phyloP scores from a whole-genome alignment of 2,113 vertebrate species.

The Grallaria varia region DNA sequence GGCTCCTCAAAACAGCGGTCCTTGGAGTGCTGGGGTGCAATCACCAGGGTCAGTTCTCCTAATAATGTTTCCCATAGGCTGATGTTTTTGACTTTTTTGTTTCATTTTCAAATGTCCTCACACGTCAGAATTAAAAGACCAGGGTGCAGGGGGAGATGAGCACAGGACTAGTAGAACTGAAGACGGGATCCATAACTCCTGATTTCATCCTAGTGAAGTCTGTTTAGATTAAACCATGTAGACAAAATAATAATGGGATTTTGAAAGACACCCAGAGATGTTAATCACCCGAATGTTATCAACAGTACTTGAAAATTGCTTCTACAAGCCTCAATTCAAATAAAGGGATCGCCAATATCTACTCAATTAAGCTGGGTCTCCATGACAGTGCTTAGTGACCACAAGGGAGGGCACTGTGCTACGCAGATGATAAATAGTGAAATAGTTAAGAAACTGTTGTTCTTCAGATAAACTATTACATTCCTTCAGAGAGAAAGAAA shows the following conservation, averaged over 20 bases:
- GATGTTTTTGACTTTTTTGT: background rate
- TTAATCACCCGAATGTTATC: background rate
- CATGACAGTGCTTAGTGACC: background rate
- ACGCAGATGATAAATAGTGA: background rate
- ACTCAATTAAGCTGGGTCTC: constrained; percentile 3
- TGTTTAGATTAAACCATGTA: background rate
- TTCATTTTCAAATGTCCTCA: background rate
- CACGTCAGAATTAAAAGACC: background rate
- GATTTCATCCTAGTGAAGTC: background rate
- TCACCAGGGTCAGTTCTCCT: background rate
- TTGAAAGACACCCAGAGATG: background rate
- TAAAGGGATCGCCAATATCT: background rate
- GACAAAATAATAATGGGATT: background rate
- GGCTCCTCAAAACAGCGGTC: background rate
- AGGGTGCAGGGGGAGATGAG: background rate
- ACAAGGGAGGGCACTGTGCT: background rate
- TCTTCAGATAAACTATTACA: background rate
- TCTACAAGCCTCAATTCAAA: background rate
- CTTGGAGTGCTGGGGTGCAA: background rate
- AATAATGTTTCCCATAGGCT: background rate
- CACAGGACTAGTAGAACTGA: background rate
- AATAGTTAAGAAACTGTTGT: constrained; percentile 2
- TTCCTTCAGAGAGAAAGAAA: background rate
- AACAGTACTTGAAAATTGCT: background rate
- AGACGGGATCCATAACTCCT: fast-evolving